Base-by-base conservation (phyloP, 2,888 invertebrate genomes). In the Tupiocoris notatus region DNA sequence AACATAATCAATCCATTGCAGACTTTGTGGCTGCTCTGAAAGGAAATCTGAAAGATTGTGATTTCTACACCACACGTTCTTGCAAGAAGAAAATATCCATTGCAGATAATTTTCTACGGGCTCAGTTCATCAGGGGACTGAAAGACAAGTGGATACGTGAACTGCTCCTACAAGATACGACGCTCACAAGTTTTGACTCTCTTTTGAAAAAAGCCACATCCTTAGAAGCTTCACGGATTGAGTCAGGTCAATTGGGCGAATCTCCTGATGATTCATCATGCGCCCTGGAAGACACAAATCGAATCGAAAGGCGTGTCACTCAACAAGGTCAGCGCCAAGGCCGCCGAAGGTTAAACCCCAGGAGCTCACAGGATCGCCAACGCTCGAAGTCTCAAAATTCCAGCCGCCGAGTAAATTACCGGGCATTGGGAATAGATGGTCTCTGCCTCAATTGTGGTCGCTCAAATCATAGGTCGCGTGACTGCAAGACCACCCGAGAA, bases 21-120 rank as follows among this genome's bases (percentile, higher is more conserved):
- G 77, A 66, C 39, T 75, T 77, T 65, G 77, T 77, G 24, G 67
- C 78, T 1, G 16, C 68, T 0, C 68, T 77, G 7, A 73, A 73
- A 18, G 63, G 63, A 16, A 73, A 73, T 3, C 23, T 73, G 6
- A 73, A 74, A 21, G 58, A 73, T 66, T 65, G 64, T 56, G 59
- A 73, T 64, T 74, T 74, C 21, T 74, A 74, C 23, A 57, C 20
- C 1, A 56, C 20, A 9, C 63, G 74, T 23, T 6, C 63, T 2
- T 63, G 64, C 54, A 63, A 23, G 23, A 64, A 21, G 22, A 64
- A 57, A 22, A 22, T 74, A 7, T 64, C 74, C 12, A 74, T 74
- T 6, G 74, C 74, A 9, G 58, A 74, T 23, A 56, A 62, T 21
- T 74, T 74, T 56, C 74, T 74, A 16, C 63, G 64, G 1, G 74